phyloP scores from a whole-genome alignment of 1,140 invertebrate genomes.

The Drosophila hydei region DNA sequence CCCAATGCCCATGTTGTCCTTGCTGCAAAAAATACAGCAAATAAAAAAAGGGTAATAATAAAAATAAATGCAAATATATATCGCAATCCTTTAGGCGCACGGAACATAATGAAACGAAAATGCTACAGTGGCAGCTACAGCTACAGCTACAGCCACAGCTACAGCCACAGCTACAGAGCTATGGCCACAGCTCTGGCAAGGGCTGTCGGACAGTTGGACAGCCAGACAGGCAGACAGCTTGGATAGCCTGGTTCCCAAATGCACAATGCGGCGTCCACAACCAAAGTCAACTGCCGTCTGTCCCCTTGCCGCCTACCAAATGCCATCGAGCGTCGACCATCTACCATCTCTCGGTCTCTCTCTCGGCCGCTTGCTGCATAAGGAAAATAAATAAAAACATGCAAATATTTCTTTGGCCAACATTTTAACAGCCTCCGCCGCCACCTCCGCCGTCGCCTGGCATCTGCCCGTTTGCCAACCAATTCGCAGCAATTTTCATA shows the following conservation, averaged over 20 bases:
- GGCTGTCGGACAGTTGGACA: constrained; percentile 24
- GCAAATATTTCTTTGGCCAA: constrained; percentile 83
- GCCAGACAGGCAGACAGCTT: constrained; percentile 3
- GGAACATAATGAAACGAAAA: constrained; percentile 81
- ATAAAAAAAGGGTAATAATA: constrained; percentile 19
- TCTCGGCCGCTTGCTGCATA: constrained; percentile 49
- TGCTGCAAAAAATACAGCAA: constrained; percentile 36
- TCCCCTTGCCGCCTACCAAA: background rate
- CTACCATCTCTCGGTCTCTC: background rate
- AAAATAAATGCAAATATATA: constrained; percentile 75
- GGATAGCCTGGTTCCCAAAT: constrained; percentile 27
- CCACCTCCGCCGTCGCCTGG: too few relatives aligned
- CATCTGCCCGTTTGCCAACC: constrained; percentile 42
- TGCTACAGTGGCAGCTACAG: constrained; percentile 66
- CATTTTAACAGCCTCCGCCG: constrained; percentile 69
- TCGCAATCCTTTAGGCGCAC: constrained; percentile 80
- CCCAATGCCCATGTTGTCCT: constrained; percentile 55
- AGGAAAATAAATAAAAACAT: constrained; percentile 79
- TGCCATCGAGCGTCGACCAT: background rate
- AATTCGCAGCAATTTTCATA: constrained; percentile 71
- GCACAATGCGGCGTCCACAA: constrained; percentile 49
- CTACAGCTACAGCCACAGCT: constrained; percentile 50
- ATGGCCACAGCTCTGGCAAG: constrained; percentile 42
- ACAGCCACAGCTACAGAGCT: constrained; percentile 25
- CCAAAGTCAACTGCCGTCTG: constrained; percentile 48